Conservation (phyloP, 2,888 invertebrate species). For the Orthonevra nobilis region DNA sequence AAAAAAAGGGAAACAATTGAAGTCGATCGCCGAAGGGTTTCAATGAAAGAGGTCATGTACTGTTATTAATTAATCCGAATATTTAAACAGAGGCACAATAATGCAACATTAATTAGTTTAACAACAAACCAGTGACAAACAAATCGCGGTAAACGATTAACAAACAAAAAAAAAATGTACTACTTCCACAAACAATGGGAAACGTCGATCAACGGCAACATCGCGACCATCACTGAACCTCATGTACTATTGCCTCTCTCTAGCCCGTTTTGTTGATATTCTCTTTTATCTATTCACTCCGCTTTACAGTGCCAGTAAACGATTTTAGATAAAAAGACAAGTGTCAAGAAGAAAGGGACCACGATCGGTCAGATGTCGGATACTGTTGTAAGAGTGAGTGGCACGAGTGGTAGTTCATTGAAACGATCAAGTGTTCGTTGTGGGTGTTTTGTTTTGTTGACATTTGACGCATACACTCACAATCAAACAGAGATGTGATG, state of each 20-base stretch:
- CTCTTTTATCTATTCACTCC: not conserved
- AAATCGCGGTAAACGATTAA: slow-evolving; percentile 22
- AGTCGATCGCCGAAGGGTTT: not conserved
- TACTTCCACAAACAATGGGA: slow-evolving; percentile 27
- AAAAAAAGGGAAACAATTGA: not conserved
- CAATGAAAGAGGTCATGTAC: not conserved
- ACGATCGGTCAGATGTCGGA: too few relatives aligned
- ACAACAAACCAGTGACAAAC: slow-evolving; percentile 9
- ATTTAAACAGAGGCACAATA: too few relatives aligned
- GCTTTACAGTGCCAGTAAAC: slow-evolving; percentile 27
- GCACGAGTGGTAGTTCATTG: not conserved
- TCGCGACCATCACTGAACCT: slow-evolving; percentile 75
- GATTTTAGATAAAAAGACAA: slow-evolving; percentile 52
- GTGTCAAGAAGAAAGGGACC: slow-evolving; percentile 6
- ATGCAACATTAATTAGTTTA: slow-evolving; percentile 13
- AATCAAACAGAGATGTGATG: too few relatives aligned
- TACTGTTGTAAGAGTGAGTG: slow-evolving; percentile 1
- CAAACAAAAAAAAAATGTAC: not conserved
- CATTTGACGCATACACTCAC: not conserved
- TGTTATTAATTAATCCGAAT: not conserved
- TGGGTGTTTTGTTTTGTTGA: slow-evolving; percentile 6
- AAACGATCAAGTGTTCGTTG: not conserved
- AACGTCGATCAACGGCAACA: slow-evolving; percentile 72
- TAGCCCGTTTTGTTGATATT: slow-evolving; percentile 55
- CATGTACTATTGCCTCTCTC: slow-evolving; percentile 41